Percentiles rank a stretch among this genome's conserved stretches.
Conservation (phyloP, 2,888 invertebrate species). For the Hanleya hanleyi region DNA sequence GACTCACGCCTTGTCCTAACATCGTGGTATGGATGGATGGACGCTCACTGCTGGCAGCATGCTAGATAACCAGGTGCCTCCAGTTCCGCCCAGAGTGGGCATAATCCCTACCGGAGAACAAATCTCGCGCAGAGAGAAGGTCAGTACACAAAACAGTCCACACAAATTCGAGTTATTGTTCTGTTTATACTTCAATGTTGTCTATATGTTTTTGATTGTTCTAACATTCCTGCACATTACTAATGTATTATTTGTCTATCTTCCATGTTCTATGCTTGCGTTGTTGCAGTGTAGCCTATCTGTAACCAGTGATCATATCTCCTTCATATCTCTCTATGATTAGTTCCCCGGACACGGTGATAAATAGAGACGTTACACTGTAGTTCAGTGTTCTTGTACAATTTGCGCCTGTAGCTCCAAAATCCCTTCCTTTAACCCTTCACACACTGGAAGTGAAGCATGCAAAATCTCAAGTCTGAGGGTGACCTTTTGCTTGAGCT, state of each 20-base stretch:
- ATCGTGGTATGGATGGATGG: not conserved
- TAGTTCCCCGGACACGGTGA: no score
- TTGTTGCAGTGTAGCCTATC: not conserved
- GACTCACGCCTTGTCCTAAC: not conserved
- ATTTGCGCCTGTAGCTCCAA: no score
- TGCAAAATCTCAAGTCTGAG: no score
- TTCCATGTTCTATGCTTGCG: no score
- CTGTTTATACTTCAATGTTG: not conserved
- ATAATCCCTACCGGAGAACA: constrained; percentile 16
- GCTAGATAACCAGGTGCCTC: constrained; percentile 10
- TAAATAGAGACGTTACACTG: no score
- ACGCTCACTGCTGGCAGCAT: constrained; percentile 11
- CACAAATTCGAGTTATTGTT: not conserved
- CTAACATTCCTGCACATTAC: not conserved
- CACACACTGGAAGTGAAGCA: no score
- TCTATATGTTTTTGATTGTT: not conserved
- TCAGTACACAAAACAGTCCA: not conserved
- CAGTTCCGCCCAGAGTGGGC: constrained; percentile 21
- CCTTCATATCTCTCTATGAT: no score
- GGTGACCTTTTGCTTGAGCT: no score
- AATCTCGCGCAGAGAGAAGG: constrained; percentile 18
- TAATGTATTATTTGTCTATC: not conserved
- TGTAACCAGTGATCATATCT: not conserved
- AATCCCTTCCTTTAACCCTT: no score
- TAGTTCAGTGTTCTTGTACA: no score